Conservation (phyloP, 2,797 vertebrate species). For the Balearica regulorum region DNA sequence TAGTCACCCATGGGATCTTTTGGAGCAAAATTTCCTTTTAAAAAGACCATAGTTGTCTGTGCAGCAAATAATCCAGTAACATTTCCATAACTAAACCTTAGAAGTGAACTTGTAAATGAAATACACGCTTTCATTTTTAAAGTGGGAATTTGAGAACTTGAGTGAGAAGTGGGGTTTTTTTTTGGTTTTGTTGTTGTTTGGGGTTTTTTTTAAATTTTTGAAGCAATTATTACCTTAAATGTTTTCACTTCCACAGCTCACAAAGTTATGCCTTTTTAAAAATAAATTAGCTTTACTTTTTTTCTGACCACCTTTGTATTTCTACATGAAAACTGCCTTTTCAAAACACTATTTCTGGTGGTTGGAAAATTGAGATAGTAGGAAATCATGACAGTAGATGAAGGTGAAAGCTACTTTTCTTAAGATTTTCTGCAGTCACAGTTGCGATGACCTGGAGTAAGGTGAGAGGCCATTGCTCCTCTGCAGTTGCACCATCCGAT, state of each 20-base stretch:
- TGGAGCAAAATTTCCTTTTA: background rate
- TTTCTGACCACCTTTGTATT: background rate
- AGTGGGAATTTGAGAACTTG: background rate
- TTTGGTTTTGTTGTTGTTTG: background rate
- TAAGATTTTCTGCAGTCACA: background rate
- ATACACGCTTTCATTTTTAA: background rate
- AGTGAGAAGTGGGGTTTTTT: background rate
- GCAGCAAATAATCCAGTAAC: background rate
- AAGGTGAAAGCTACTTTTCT: background rate
- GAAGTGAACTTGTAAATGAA: background rate
- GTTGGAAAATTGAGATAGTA: background rate
- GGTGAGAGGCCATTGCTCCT: background rate
- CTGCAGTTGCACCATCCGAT: background rate
- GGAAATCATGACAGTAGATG: background rate
- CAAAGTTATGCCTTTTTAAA: rapidly evolving
- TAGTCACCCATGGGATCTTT: background rate
- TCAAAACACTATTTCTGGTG: background rate
- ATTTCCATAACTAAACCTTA: background rate
- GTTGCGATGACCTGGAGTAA: background rate
- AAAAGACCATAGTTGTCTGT: background rate
- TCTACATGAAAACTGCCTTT: background rate
- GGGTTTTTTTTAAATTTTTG: background rate
- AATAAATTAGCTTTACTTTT: background rate
- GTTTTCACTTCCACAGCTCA: background rate
- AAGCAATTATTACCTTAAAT: background rate